These are phyloP conservation scores for Holcopasites calliopsidis DNA, from an alignment of 1,140 invertebrate genomes.

Conservation along the genomic window DNA sequence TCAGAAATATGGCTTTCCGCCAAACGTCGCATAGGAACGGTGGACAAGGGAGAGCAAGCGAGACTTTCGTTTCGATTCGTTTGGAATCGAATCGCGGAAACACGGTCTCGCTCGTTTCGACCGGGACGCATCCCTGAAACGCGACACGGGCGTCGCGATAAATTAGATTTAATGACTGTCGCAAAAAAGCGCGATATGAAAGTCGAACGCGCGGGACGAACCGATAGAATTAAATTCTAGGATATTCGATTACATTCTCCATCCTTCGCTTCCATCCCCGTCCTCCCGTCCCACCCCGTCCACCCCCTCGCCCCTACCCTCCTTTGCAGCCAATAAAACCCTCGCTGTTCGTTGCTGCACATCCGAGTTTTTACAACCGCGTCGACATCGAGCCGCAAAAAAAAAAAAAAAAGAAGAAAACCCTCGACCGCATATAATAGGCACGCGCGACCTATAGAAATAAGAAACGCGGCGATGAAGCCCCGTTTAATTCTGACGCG, in stretches of 20 bases:
- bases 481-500: constrained; percentile 50
- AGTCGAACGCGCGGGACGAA: constrained; percentile 76
- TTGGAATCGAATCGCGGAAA: constrained; percentile 10
- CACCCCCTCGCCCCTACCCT: constrained; percentile 12
- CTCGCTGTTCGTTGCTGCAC: constrained; percentile 55
- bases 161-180: constrained; percentile 79
- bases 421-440: constrained; percentile 45
- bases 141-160: constrained; percentile 71
- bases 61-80: constrained; percentile 24
- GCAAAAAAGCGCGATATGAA: constrained; percentile 79
- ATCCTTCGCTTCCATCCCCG: constrained; percentile 26
- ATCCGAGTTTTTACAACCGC: constrained; percentile 53
- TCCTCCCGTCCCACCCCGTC: not conserved
- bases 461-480: constrained; percentile 55
- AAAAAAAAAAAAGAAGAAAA: constrained; percentile 32
- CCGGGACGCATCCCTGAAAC: constrained; percentile 60
- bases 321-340: constrained; percentile 56
- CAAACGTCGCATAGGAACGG: too few species aligned
- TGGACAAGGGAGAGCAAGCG: not conserved
- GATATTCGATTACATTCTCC: constrained; percentile 77
- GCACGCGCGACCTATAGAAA: constrained; percentile 54
- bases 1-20: too few species aligned
- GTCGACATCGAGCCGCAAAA: constrained; percentile 50
- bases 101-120: not conserved
- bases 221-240: constrained; percentile 80